These are phyloP conservation scores for Bubalus kerabau DNA, from an alignment of 2,113 vertebrate genomes.

Conservation along the genomic window DNA sequence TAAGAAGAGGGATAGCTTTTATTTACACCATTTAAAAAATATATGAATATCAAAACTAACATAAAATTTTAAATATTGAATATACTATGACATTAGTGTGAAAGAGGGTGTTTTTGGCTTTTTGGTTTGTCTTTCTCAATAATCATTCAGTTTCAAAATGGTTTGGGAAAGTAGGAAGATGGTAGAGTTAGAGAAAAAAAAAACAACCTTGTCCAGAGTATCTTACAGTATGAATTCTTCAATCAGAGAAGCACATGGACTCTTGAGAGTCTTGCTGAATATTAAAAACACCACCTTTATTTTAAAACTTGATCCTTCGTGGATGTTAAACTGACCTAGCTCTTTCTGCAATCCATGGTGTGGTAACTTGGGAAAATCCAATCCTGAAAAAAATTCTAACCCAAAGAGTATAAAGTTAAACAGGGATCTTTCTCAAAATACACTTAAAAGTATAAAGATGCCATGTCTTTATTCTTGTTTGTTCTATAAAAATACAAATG, in stretches of 20 bases:
- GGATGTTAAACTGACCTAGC: background rate
- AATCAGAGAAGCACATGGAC: background rate
- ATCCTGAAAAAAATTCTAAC: background rate
- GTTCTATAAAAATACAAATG: background rate
- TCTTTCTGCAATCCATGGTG: background rate
- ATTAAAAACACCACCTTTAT: background rate
- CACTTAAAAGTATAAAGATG: background rate
- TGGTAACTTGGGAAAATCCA: background rate
- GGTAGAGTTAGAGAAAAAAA: background rate
- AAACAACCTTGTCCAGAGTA: background rate
- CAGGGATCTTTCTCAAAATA: background rate
- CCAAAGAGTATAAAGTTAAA: background rate
- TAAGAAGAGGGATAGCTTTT: background rate
- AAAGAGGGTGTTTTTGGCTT: background rate
- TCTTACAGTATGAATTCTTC: background rate
- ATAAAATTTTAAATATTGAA: background rate
- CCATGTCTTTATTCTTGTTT: conserved; percentile 15
- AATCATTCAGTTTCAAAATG: background rate
- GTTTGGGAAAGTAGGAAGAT: background rate
- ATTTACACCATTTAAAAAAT: background rate
- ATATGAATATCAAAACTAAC: background rate
- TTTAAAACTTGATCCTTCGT: background rate
- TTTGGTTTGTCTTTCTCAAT: background rate
- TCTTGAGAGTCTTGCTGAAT: background rate
- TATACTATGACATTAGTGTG: background rate